Evolutionary conservation across 1,140 invertebrate genomes (phyloP).

Genomic region (Conus ventricosus): DNA sequence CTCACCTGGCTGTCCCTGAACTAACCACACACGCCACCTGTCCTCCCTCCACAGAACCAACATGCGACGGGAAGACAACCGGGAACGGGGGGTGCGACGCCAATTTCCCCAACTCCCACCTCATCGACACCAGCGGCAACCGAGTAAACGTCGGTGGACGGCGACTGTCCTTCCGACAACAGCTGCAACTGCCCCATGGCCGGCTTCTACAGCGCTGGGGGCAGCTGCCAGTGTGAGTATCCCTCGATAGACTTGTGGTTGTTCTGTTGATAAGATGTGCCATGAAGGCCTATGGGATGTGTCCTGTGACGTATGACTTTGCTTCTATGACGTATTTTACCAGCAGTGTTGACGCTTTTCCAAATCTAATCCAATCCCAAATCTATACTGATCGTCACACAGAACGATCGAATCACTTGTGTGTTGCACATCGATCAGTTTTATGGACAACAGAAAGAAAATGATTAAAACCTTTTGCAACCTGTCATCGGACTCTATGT

Average conservation of each 20-base stretch:
- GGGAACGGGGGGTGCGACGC: background rate
- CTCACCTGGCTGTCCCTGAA: no score
- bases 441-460: no score
- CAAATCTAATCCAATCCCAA: no score
- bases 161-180: background rate
- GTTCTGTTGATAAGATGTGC: background rate
- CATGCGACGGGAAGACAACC: background rate
- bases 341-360: no score
- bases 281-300: background rate
- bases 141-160: background rate
- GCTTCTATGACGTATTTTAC: no score
- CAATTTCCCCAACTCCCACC: conserved; percentile 22
- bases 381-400: no score
- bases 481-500: no score
- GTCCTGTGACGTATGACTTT: background rate
- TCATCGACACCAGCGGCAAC: background rate
- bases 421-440: no score
- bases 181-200: background rate
- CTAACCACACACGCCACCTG: no score
- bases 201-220: conserved; percentile 16
- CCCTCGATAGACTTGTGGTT: background rate
- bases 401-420: no score
- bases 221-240: conserved; percentile 1
- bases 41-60: background rate
- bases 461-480: no score